Conservation (phyloP, 1,140 invertebrate genomes). For the Alviniconcha marisindica region DNA sequence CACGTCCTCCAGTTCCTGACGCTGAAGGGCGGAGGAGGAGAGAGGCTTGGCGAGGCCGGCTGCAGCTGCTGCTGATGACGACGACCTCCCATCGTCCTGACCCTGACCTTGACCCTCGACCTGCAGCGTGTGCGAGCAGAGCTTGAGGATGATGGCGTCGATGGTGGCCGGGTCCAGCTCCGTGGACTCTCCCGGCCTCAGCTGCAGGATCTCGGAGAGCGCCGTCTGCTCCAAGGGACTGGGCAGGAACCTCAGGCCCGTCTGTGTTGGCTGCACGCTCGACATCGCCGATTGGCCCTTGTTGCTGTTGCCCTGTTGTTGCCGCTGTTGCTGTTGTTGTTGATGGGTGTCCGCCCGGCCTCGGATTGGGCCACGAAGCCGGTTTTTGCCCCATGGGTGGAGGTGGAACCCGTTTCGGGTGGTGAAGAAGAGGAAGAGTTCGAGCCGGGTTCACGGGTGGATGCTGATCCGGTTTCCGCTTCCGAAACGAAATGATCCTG, state of each 20-base stretch:
- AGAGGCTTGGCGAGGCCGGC: too few species aligned
- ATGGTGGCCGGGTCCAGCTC: constrained; percentile 31
- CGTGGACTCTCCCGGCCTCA: constrained; percentile 10
- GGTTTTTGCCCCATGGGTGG: too few species aligned
- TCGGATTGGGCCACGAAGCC: too few species aligned
- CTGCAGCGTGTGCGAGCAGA: constrained; percentile 20
- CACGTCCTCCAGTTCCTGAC: not conserved
- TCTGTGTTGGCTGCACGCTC: not conserved
- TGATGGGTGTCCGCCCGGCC: not conserved
- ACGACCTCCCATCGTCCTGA: not conserved
- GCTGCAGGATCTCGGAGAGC: constrained; percentile 24
- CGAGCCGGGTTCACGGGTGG: too few species aligned
- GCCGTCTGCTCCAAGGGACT: constrained; percentile 30
- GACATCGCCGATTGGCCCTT: too few species aligned
- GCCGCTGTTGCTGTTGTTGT: not conserved
- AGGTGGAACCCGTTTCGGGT: too few species aligned
- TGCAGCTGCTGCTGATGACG: too few species aligned
- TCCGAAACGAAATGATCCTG: not conserved
- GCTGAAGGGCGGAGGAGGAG: not conserved
- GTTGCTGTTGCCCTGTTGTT: not conserved
- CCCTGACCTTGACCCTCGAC: not conserved
- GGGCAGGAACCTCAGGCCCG: constrained; percentile 19
- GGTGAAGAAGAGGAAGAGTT: too few species aligned
- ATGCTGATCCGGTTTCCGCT: too few species aligned
- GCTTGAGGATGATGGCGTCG: constrained; percentile 23